These are phyloP conservation scores for Deroplatys truncata DNA, from an alignment of 2,888 invertebrate genomes.

Conservation along the genomic window DNA sequence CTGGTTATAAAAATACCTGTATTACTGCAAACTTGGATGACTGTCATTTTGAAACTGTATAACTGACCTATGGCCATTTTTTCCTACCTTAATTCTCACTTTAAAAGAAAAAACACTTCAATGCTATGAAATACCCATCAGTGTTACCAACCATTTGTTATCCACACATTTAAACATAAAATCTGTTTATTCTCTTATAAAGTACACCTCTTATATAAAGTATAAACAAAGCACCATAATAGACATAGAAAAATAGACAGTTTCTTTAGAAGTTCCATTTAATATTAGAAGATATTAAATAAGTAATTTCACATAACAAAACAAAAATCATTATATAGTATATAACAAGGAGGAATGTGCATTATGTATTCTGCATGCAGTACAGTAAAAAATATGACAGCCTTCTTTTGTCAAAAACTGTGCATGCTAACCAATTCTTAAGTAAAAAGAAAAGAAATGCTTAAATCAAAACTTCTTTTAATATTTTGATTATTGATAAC, in stretches of 20 bases:
- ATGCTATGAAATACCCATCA: not conserved
- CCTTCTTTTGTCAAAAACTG: no score
- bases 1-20: no score
- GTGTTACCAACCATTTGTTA: not conserved
- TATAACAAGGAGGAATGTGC: not conserved
- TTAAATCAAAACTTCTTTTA: no score
- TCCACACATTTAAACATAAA: not conserved
- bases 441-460: no score
- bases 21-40: no score
- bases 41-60: no score
- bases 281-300: not conserved
- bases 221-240: not conserved
- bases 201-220: not conserved
- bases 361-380: no score
- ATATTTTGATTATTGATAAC: no score
- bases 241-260: not conserved
- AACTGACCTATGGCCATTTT: no score
- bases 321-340: not conserved
- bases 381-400: no score
- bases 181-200: not conserved
- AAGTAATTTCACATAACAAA: not conserved
- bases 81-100: no score
- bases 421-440: no score
- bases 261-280: not conserved
- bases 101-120: not conserved